phyloP scores from a whole-genome alignment of 2,888 invertebrate species.

The Bombyx huttoni region DNA sequence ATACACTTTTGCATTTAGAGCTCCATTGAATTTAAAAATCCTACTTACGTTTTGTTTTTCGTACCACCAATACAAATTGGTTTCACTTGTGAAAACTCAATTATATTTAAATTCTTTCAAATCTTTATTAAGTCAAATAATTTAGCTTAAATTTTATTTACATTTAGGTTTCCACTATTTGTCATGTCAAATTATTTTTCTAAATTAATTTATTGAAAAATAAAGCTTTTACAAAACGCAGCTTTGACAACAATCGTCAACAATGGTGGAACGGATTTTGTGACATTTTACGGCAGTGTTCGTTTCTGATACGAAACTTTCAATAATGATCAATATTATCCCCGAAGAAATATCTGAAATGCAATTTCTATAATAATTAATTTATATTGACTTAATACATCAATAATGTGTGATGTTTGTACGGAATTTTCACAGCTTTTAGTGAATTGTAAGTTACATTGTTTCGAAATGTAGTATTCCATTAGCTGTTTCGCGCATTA shows the following conservation, averaged over 20 bases:
- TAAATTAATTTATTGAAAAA: not conserved
- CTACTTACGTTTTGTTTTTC: too few species aligned
- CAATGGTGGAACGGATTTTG: conserved; percentile 67
- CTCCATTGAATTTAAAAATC: too few species aligned
- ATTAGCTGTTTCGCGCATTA: conserved; percentile 22
- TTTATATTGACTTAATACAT: conserved; percentile 64
- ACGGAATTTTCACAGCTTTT: conserved; percentile 93
- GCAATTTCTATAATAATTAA: conserved; percentile 60
- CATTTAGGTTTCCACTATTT: too few species aligned
- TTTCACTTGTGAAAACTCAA: too few species aligned
- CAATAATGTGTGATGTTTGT: conserved; percentile 91
- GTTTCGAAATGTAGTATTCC: conserved; percentile 51
- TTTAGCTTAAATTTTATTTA: too few species aligned
- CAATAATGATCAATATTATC: conserved; percentile 62
- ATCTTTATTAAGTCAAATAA: too few species aligned
- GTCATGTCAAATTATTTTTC: too few species aligned
- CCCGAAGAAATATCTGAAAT: conserved; percentile 44
- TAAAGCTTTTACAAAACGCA: conserved; percentile 37
- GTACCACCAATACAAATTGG: too few species aligned
- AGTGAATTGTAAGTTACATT: conserved; percentile 75
- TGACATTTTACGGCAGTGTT: conserved; percentile 63
- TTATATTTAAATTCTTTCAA: too few species aligned
- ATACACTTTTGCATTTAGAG: too few species aligned
- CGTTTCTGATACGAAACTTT: conserved; percentile 63
- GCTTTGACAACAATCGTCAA: conserved; percentile 68